These are phyloP conservation scores for Callorhinus ursinus DNA, from an alignment of 2,113 vertebrate genomes.

Conservation along the genomic window DNA sequence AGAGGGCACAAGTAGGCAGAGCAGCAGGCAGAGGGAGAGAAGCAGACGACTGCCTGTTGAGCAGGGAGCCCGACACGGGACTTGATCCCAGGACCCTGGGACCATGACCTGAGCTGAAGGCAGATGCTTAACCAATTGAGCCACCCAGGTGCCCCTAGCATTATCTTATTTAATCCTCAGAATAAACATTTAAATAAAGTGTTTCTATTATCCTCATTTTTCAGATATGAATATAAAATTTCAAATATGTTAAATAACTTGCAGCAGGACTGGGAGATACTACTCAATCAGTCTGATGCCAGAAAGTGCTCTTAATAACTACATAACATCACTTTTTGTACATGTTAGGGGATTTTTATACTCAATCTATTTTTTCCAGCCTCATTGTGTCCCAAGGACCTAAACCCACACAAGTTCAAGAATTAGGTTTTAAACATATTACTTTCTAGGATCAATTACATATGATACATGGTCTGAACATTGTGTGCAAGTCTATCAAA, in stretches of 20 bases:
- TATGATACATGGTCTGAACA: background rate
- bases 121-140: too few relatives aligned
- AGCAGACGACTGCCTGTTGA: too few relatives aligned
- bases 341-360: background rate
- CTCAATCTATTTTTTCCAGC: background rate
- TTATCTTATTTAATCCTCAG: constrained; percentile 2
- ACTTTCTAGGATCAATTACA: background rate
- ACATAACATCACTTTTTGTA: background rate
- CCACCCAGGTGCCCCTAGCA: background rate
- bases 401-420: background rate
- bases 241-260: background rate
- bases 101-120: too few relatives aligned
- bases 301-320: background rate
- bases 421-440: background rate
- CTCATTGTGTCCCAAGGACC: background rate
- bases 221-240: background rate
- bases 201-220: background rate
- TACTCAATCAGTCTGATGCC: background rate
- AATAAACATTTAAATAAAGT: background rate
- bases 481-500: background rate
- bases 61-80: too few relatives aligned
- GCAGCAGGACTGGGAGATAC: background rate
- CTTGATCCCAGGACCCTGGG: too few relatives aligned
- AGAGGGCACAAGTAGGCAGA: too few relatives aligned
- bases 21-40: too few relatives aligned